Base-by-base conservation (phyloP, 1,140 invertebrate genomes). In the Bombus haemorrhoidalis region DNA sequence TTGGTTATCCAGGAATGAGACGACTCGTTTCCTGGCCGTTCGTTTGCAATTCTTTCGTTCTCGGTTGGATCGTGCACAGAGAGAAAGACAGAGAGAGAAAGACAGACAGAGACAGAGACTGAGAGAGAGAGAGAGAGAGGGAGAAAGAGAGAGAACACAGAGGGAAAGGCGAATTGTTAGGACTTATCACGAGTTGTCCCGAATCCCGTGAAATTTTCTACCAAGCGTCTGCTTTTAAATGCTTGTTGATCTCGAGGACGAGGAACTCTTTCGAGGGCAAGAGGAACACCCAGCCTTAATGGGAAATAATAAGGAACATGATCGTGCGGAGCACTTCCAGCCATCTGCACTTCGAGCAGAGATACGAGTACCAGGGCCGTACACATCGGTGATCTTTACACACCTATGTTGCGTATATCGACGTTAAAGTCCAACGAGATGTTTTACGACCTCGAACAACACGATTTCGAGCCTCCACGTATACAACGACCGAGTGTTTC, bases 171-270 rank as follows among this genome's bases (percentile, higher is more conserved):
- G 15, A 34, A 32, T 77, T 66, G 53, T 81, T 34, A 68, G 34
- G 43, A 28, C 43, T 85, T 74, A 85, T 85, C 83, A 43, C 83
- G 71, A 53, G 69, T 74, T 43, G 66, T 59, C 39, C 41, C 57
- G 85, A 86, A 84, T 78, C 81, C 68, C 75, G 82, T 75, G 83
- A 85, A 87, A 87, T 87, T 87, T 85, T 85, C 68, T 85, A 73
- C 72, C 86, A 18, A 18, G 32, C 83, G 57, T 71, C 72, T 81
- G 86, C 62, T 85, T 81, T 85, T 85, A 87, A 87, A 85, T 77
- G 83, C 72, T 57, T 37, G 53, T 57, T 34, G 59, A n/a, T 81
- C 76, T 47, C 76, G 34, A 25, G 80, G 37, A 43, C 68, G 77
- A 41, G 73, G 53, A 85, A 79, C 53, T 66, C 78, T 86, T 85